These are phyloP conservation scores for Trypoxylon attenuatum DNA, from an alignment of 2,888 invertebrate species.

Conservation along the genomic window DNA sequence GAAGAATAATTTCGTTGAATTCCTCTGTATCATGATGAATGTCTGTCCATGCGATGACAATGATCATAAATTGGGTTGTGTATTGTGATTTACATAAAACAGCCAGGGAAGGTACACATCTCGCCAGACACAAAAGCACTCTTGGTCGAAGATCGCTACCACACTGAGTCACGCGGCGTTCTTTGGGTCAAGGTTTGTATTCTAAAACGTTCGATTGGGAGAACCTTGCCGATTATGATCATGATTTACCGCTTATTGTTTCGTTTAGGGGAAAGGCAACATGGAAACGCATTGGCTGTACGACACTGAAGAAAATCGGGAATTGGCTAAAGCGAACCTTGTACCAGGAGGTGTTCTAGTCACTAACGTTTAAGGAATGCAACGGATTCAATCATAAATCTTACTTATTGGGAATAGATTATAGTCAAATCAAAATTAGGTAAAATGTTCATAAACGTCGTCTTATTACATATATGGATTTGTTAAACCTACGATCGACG, in stretches of 20 bases:
- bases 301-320: constrained; percentile 73
- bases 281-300: constrained; percentile 90
- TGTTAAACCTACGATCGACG: too few species aligned
- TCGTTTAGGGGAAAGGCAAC: constrained; percentile 87
- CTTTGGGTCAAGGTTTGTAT: constrained; percentile 85
- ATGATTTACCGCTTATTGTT: constrained; percentile 21
- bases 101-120: constrained; percentile 85
- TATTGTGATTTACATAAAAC: constrained; percentile 42
- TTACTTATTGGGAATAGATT: too few species aligned
- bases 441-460: too few species aligned
- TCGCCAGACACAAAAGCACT: constrained; percentile 83
- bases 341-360: constrained; percentile 40
- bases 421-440: too few species aligned
- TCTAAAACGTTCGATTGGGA: background rate
- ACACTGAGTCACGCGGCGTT: constrained; percentile 82
- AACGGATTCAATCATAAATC: too few species aligned
- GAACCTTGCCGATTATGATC: background rate
- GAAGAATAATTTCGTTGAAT: too few species aligned
- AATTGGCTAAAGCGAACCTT: constrained; percentile 19
- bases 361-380: constrained; percentile 49
- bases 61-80: background rate
- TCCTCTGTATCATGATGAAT: too few species aligned
- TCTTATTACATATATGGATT: too few species aligned
- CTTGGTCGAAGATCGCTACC: constrained; percentile 81
- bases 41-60: too few species aligned